These are phyloP conservation scores for Akabosia matsudoensis DNA, from an alignment of 1,140 invertebrate genomes.

Conservation along the genomic window DNA sequence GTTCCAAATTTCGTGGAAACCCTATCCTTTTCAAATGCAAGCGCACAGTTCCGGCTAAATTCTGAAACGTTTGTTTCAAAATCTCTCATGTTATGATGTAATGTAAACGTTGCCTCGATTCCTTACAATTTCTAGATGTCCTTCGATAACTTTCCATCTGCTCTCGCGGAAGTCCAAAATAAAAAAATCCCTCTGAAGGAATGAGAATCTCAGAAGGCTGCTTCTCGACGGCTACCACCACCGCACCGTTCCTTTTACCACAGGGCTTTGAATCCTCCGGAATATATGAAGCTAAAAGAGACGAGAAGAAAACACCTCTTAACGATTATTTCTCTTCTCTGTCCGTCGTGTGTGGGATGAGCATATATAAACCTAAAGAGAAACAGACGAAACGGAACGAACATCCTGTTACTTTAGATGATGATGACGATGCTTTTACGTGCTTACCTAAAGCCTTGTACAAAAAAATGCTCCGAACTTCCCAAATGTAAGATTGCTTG, in stretches of 20 bases:
- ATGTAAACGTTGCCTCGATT: neutral
- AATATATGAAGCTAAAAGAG: neutral
- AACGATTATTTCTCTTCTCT: neutral
- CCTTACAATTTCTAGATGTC: neutral
- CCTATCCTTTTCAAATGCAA: too few species aligned
- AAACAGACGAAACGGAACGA: conserved; percentile 2
- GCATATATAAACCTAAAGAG: neutral
- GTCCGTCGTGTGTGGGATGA: conserved; percentile 8
- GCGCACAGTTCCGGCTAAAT: too few species aligned
- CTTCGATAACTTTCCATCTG: neutral
- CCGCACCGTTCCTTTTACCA: neutral
- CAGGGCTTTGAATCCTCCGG: neutral
- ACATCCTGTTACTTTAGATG: conserved; percentile 4
- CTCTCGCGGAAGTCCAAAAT: too few species aligned
- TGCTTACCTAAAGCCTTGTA: neutral
- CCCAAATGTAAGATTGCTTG: too few species aligned
- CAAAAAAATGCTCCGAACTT: too few species aligned
- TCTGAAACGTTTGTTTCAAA: too few species aligned
- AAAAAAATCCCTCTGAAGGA: too few species aligned
- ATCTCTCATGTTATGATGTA: too few species aligned
- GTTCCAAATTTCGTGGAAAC: too few species aligned
- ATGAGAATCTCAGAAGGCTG: neutral
- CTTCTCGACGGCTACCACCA: neutral
- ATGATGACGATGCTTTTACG: neutral
- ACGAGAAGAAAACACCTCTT: neutral